These are phyloP conservation scores for Actinia equina DNA, from an alignment of 64 coral and sea anemone species.

Conservation along the genomic window DNA sequence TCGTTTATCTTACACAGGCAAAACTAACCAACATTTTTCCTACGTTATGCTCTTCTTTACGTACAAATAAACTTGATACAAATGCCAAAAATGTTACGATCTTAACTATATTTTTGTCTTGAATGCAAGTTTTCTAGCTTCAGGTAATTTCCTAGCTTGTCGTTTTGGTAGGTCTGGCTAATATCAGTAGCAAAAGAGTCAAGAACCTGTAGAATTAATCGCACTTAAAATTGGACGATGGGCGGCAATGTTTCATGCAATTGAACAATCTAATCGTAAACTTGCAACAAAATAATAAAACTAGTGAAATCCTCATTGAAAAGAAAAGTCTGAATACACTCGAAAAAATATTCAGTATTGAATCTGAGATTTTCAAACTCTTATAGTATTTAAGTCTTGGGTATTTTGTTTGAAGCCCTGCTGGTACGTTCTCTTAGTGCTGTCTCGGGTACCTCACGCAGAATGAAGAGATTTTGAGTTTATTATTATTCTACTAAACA, in stretches of 20 bases:
- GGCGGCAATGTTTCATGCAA: neutral
- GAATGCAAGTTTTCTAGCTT: neutral
- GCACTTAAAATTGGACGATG: neutral
- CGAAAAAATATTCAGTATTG: neutral
- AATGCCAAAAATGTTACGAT: neutral
- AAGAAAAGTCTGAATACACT: neutral
- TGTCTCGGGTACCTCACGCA: too few species aligned
- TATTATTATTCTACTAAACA: neutral
- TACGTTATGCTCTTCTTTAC: neutral
- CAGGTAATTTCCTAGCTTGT: neutral
- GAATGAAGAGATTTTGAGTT: neutral
- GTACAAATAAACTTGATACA: neutral
- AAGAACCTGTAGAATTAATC: neutral
- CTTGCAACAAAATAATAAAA: neutral
- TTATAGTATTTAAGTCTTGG: too few species aligned
- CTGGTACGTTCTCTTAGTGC: too few species aligned
- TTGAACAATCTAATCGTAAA: neutral
- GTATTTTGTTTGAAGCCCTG: too few species aligned
- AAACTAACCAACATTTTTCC: neutral
- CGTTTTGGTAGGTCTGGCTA: neutral
- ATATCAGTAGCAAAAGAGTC: neutral
- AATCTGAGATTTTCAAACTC: too few species aligned
- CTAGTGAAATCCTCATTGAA: neutral
- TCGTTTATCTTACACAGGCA: constrained; percentile 6
- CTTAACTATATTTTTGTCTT: neutral